Conservation (phyloP, 1,140 invertebrate species). For the Drosophila lowei region DNA sequence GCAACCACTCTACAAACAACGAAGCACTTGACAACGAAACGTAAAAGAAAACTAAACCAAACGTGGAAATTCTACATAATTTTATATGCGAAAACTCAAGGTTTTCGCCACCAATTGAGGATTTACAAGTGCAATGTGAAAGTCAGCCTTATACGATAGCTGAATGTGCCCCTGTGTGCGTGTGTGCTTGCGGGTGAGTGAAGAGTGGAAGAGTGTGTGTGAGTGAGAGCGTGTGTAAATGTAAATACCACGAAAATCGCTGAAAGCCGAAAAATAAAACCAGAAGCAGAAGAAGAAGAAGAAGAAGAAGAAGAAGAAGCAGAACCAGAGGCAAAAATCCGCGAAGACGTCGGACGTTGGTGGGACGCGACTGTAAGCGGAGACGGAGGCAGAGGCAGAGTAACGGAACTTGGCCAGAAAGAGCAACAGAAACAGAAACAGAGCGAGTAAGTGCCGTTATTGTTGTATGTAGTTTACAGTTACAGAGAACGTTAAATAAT, state of each 20-base stretch:
- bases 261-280: constrained; percentile 72
- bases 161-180: constrained; percentile 32
- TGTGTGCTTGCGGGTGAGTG: constrained; percentile 36
- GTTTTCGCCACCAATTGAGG: constrained; percentile 18
- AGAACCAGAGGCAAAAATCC: constrained; percentile 57
- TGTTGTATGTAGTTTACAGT: constrained; percentile 46
- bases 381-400: constrained; percentile 6
- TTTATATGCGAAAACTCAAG: constrained; percentile 8
- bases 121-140: constrained; percentile 71
- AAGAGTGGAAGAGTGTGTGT: constrained; percentile 4
- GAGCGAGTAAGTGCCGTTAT: constrained; percentile 7
- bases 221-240: constrained; percentile 53
- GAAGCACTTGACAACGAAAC: constrained; percentile 31
- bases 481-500: constrained; percentile 68
- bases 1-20: constrained; percentile 9
- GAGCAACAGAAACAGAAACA: constrained; percentile 34
- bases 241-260: constrained; percentile 76
- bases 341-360: constrained; percentile 41
- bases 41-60: constrained; percentile 50
- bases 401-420: constrained; percentile 43
- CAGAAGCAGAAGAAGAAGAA: constrained; percentile 4
- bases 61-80: constrained; percentile 26
- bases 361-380: too few species aligned
- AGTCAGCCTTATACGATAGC: constrained; percentile 50
- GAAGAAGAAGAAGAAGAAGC: constrained; percentile 10